Percentiles rank a stretch among this genome's conserved stretches.
Evolutionary conservation across 2,797 vertebrate species (phyloP).

Genomic region (Anguilla marmorata): DNA sequence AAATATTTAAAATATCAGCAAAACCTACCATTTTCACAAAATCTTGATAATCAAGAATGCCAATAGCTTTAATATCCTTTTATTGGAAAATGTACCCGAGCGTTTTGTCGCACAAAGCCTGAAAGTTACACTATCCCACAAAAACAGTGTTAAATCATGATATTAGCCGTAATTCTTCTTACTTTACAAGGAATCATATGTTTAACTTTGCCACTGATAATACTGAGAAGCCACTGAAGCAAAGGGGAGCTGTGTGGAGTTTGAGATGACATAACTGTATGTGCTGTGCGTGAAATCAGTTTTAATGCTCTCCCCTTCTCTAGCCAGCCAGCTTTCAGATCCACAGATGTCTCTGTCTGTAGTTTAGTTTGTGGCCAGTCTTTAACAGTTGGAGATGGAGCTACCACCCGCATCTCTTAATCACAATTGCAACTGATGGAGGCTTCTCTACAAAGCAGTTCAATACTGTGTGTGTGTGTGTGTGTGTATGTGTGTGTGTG

Average conservation of each 20-base stretch:
- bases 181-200: background rate
- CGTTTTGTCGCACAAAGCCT: background rate
- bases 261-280: slow-evolving; percentile 10
- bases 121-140: background rate
- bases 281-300: background rate
- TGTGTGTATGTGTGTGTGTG: slow-evolving; percentile 30
- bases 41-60: no score
- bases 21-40: no score
- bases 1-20: no score
- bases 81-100: background rate
- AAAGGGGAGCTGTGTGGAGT: background rate
- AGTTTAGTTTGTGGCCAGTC: background rate
- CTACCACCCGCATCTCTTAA: background rate
- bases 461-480: background rate
- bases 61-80: no score
- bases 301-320: background rate
- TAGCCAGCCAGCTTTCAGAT: background rate
- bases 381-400: background rate
- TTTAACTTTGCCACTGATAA: slow-evolving; percentile 1
- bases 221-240: slow-evolving; percentile 4
- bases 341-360: background rate
- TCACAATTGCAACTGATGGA: background rate
- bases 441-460: background rate
- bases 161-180: background rate
- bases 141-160: background rate